Evolutionary conservation across 1,140 invertebrate species (phyloP).

Genomic region (Cydia strobilella): DNA sequence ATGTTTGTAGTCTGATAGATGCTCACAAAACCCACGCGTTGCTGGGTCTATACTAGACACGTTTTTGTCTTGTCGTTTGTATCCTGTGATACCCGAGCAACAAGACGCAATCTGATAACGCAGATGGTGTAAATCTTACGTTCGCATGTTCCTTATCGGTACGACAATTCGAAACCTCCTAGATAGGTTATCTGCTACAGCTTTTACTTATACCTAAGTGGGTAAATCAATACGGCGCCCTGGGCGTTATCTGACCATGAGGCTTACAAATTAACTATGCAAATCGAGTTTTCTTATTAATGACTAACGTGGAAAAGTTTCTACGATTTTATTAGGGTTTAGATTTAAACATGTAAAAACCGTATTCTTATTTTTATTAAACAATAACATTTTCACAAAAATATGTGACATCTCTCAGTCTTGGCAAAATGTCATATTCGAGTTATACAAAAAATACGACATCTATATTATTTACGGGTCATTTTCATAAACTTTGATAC

Average conservation of each 20-base stretch:
- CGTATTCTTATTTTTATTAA: background rate
- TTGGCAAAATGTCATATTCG: too few relatives aligned
- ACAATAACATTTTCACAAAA: too few relatives aligned
- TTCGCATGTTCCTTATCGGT: conserved; percentile 25
- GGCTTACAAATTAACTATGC: conserved; percentile 44
- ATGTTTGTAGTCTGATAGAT: background rate
- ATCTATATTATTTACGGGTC: too few relatives aligned
- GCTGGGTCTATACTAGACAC: background rate
- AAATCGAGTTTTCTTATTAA: conserved; percentile 49
- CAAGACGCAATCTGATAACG: conserved; percentile 25
- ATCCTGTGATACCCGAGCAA: background rate
- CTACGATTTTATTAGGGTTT: background rate
- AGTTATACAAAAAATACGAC: too few relatives aligned
- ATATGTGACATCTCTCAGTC: too few relatives aligned
- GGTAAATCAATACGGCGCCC: conserved; percentile 21
- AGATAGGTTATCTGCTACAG: background rate
- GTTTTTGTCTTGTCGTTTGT: conserved; percentile 6
- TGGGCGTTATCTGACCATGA: conserved; percentile 39
- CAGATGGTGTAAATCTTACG: conserved; percentile 26
- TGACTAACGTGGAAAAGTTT: conserved; percentile 6
- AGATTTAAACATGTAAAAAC: background rate
- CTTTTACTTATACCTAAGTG: conserved; percentile 10
- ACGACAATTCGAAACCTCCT: conserved; percentile 19
- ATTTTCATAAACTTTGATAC: too few relatives aligned
- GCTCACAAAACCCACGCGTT: background rate